Evolutionary conservation across 2,888 invertebrate genomes (phyloP), one percentile per base, ranked within the genome.

Genomic region (Epistrophe eligans): DNA sequence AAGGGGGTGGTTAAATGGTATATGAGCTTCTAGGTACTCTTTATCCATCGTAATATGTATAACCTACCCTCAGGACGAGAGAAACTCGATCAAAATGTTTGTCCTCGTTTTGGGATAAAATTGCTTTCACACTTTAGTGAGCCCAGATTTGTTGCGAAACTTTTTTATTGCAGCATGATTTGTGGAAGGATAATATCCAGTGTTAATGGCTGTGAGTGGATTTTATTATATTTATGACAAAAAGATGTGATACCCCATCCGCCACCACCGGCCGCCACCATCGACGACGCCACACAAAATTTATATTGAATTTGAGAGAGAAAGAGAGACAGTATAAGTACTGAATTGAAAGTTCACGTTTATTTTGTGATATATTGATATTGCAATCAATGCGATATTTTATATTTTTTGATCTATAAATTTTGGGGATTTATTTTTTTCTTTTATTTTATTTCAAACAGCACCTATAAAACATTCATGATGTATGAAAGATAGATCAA

Each of bases 171-270:
- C 76, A 40, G 64, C 79, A 82, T 87, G 87, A 87, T 87, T 87
- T 87, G 87, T 87, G 87, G 87, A 87, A 82, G 87, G 83, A 87
- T 87, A 87, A 82, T 87, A 87, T 87, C 87, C 76, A 87, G 83
- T 87, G 87, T 87, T 87, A 87, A 87, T 87, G 79, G 83, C 79
- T 82, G 62, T 72, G 83, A 87, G 87, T 87, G 87, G 87, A 87
- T 87, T 87, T 87, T 82, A 87, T 87, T 82, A 70, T 87, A 87
- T 87, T 87, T 87, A 87, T 87, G 82, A 79, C 82, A 62, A 87
- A 83, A 83, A 48, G 82, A 87, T 87, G 82, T 74, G 71, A 62
- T 43, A 57, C 55, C 17, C 43, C 8, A 24, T 32, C 35, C 35
- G 2, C 17, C 55, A 35, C 32, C 24, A 17, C 45, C 24, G 11